Conservation (phyloP, 2,797 vertebrate genomes). For the Rhyacichthys aspro region DNA sequence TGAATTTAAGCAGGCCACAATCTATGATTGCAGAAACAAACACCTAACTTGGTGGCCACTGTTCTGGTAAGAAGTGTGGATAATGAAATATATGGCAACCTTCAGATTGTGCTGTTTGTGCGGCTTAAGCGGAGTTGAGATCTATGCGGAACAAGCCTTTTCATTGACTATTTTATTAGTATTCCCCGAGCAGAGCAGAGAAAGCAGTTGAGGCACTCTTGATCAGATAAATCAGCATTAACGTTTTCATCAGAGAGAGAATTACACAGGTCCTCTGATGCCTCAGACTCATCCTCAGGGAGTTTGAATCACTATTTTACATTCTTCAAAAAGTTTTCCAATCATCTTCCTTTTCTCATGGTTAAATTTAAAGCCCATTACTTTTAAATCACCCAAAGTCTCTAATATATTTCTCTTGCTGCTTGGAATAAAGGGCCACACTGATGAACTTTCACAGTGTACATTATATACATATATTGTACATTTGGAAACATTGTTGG, state of each 20-base stretch:
- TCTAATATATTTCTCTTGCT: constrained; percentile 45
- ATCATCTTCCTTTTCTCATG: constrained; percentile 70
- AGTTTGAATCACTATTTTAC: constrained; percentile 62
- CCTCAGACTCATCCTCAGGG: constrained; percentile 47
- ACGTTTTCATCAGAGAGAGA: constrained; percentile 72
- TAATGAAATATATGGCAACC: constrained; percentile 16
- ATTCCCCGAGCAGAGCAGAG: constrained; percentile 62
- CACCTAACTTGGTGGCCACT: constrained; percentile 6
- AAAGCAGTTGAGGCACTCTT: constrained; percentile 68
- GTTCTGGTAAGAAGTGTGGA: constrained; percentile 3
- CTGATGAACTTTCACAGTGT: constrained; percentile 38
- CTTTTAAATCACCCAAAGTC: constrained; percentile 63
- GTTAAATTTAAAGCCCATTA: constrained; percentile 76
- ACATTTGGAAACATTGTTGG: neutral
- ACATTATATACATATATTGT: constrained; percentile 9
- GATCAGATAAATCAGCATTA: constrained; percentile 78
- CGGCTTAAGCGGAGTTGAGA: constrained; percentile 7
- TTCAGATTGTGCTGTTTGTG: constrained; percentile 20
- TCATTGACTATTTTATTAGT: constrained; percentile 64
- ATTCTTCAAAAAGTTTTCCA: constrained; percentile 75
- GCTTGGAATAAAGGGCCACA: constrained; percentile 28
- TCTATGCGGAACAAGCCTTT: constrained; percentile 40
- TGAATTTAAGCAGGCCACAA: neutral
- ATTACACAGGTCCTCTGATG: constrained; percentile 67
- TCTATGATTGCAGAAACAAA: neutral